A percentile compares a stretch with the other conserved stretches of the same genome.
Evolutionary conservation across 1,140 invertebrate species (phyloP).

Genomic region (Hypothenemus hampei): DNA sequence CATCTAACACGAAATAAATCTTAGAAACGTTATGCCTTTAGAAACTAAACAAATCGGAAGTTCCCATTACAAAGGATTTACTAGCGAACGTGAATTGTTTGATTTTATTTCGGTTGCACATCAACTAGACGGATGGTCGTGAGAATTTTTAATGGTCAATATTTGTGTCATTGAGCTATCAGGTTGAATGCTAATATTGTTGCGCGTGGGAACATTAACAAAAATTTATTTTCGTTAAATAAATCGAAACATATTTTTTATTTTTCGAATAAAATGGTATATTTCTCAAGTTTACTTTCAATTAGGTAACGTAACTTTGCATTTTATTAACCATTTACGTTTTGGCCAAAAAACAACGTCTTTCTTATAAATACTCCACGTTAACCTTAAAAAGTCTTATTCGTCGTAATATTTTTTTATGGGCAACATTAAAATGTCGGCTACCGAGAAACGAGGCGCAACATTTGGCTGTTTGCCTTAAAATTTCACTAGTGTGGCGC

Average conservation of each 20-base stretch:
- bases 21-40: conserved; percentile 5
- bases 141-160: conserved; percentile 21
- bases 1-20: conserved; percentile 11
- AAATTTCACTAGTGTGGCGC: background rate
- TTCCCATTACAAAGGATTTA: conserved; percentile 20
- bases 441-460: background rate
- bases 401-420: background rate
- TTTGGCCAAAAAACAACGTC: too few species aligned
- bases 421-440: background rate
- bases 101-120: conserved; percentile 9
- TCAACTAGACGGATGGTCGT: conserved; percentile 2
- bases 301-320: too few species aligned
- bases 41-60: conserved; percentile 14
- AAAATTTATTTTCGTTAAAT: too few species aligned
- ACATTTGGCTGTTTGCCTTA: background rate
- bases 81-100: conserved; percentile 10
- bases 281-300: too few species aligned
- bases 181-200: conserved; percentile 2
- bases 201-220: conserved; percentile 10
- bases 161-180: conserved; percentile 2
- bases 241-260: too few species aligned
- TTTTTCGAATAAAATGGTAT: too few species aligned
- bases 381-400: too few species aligned
- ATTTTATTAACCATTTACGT: too few species aligned
- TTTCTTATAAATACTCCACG: too few species aligned